Conservation (phyloP, 2,888 invertebrate genomes). For the Clitarchus hookeri region DNA sequence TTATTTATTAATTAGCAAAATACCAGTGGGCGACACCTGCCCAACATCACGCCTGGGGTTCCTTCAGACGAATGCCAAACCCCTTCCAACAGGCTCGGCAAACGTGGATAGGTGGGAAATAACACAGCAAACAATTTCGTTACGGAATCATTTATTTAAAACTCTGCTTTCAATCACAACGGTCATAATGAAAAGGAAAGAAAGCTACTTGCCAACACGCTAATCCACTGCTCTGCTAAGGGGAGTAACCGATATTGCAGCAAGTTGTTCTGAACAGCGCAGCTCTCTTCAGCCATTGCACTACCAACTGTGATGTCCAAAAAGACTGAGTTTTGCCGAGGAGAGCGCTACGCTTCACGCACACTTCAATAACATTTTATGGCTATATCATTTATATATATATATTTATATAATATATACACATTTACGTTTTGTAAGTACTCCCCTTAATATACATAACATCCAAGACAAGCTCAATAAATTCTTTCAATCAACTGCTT, state of each 20-base stretch:
- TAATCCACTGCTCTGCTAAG: not conserved
- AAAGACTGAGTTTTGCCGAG: conserved; percentile 5
- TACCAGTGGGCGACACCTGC: too few relatives aligned
- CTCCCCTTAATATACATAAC: conserved; percentile 20
- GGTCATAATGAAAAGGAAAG: conserved; percentile 18
- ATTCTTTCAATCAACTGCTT: conserved; percentile 34
- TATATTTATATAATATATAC: not conserved
- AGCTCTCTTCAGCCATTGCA: not conserved
- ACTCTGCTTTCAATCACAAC: conserved; percentile 22
- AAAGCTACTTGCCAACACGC: conserved; percentile 7
- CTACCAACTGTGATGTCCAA: not conserved
- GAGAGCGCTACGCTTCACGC: conserved; percentile 6
- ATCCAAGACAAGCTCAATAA: conserved; percentile 24
- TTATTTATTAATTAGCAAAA: too few relatives aligned
- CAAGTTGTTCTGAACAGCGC: not conserved
- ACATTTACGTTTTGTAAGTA: not conserved
- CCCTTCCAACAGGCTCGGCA: too few relatives aligned
- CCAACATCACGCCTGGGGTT: too few relatives aligned
- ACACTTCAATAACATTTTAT: conserved; percentile 9
- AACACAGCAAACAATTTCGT: not conserved
- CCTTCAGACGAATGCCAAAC: too few relatives aligned
- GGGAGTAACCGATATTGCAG: not conserved
- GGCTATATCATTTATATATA: not conserved
- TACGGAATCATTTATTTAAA: conserved; percentile 26
- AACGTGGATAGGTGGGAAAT: not conserved